Evolutionary conservation across 2,113 vertebrate genomes (phyloP), one percentile per base, ranked within the genome.

Genomic region (Anhinga anhinga): DNA sequence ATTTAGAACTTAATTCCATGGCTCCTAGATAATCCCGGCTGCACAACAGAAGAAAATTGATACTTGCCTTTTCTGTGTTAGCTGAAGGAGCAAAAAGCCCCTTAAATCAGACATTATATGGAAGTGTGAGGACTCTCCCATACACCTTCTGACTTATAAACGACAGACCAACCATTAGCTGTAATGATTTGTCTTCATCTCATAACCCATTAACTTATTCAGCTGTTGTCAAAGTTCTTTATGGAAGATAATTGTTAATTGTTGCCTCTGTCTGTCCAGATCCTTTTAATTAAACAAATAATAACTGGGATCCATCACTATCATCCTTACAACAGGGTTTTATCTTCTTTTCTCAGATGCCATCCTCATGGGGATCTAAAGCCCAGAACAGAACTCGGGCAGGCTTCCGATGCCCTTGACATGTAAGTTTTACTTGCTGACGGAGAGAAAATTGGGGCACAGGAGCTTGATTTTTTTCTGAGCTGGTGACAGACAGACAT

Each of bases 281-380:
- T 42, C 76, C 84, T 66, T 79, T 59, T 76, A 90, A 96, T 92
- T 85, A 86, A 95, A 93, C 89, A 92, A 95, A 88, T 65, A 86
- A 92, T 83, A 63, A 82, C 16, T 0, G 0, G 36, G 56, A 80
- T 82, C 83, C 70, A 27, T 91, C 50, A 12, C 63, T 55, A 26
- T 67, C 49, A 40, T 32, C 70, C 73, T 84, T 50, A 76, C 61
- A 40, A 82, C 80, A 50, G 66, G 73, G 82, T 30, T 87, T 96
- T 88, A 91, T 95, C 94, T 89, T 62, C 88, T 63, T 69, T 56
- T 30, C 56, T 91, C 86, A 95, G 66, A 72, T 55, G n/a, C 49
- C 0, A 1, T 69, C 78, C 91, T 76, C 81, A 4, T 4, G 69
- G 91, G 93, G 80, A 86, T 36, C 65, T 56, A 40, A n/a, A 95